Conservation (phyloP, 2,888 invertebrate species). For the Salticus scenicus region DNA sequence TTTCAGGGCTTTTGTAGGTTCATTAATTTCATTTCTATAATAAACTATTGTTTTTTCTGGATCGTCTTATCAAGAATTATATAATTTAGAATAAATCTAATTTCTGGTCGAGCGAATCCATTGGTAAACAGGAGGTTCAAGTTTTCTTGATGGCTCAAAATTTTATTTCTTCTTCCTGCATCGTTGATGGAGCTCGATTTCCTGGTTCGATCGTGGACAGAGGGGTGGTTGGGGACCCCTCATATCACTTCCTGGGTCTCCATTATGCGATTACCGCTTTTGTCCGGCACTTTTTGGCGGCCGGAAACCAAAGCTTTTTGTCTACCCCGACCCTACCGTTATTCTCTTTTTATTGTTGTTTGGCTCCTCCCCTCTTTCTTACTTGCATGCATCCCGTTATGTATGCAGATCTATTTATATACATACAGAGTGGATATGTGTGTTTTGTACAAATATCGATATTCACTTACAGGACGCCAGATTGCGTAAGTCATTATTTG, state of each 20-base stretch:
- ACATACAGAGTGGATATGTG: not conserved
- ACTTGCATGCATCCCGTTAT: slow-evolving; percentile 27
- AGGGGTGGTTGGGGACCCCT: not conserved
- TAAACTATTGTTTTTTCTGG: too few relatives aligned
- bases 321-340: slow-evolving; percentile 31
- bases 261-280: slow-evolving; percentile 49
- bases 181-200: not conserved
- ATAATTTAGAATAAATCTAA: too few relatives aligned
- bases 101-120: too few relatives aligned
- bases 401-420: slow-evolving; percentile 23
- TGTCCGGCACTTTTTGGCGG: slow-evolving; percentile 66
- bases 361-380: not conserved
- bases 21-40: too few relatives aligned
- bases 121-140: too few relatives aligned
- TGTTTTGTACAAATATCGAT: not conserved
- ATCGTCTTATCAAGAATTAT: too few relatives aligned
- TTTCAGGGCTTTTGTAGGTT: too few relatives aligned
- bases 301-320: slow-evolving; percentile 62
- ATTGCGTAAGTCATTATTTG: too few relatives aligned
- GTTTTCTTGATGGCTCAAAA: too few relatives aligned
- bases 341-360: slow-evolving; percentile 29
- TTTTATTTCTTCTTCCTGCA: too few relatives aligned
- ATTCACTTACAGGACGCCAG: too few relatives aligned
- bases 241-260: slow-evolving; percentile 37
- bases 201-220: not conserved